These are phyloP conservation scores for Orientallactaga sibirica DNA, from an alignment of 2,797 vertebrate genomes.

Conservation along the genomic window DNA sequence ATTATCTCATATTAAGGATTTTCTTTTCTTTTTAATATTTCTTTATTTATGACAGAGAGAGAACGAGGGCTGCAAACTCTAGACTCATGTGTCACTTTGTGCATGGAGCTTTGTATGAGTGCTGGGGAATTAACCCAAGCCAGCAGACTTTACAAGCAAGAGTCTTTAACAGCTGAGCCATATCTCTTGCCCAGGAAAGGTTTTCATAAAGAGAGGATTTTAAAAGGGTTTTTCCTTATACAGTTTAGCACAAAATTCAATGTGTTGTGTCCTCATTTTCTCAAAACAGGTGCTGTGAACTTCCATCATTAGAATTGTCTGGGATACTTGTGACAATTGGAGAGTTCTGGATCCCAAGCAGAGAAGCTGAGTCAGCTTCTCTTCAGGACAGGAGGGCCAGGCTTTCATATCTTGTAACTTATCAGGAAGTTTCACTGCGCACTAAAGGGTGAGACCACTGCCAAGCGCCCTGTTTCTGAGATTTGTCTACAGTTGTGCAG, in stretches of 20 bases:
- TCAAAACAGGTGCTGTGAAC: too few species aligned
- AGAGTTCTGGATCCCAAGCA: neutral
- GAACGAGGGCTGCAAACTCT: too few species aligned
- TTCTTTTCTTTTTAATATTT: neutral
- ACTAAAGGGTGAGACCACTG: neutral
- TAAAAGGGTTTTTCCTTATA: neutral
- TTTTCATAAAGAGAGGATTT: neutral
- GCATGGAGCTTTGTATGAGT: too few species aligned
- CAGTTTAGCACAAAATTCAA: slow-evolving; percentile 19
- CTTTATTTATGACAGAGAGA: too few species aligned
- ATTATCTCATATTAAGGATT: neutral
- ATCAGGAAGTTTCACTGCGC: neutral
- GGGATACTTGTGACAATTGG: neutral
- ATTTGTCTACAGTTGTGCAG: neutral
- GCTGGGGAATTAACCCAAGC: too few species aligned
- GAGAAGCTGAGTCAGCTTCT: neutral
- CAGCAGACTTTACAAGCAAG: too few species aligned
- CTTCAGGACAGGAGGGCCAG: neutral
- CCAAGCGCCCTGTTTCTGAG: neutral
- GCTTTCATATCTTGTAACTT: neutral
- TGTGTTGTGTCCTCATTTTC: too few species aligned
- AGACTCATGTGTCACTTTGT: too few species aligned
- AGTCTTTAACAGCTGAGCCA: too few species aligned
- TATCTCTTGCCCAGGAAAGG: too few species aligned
- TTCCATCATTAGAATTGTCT: too few species aligned